Percentiles rank a stretch among this genome's conserved stretches.
Evolutionary conservation across 2,888 invertebrate species (phyloP).

Genomic region (Criorhina ranunculi): DNA sequence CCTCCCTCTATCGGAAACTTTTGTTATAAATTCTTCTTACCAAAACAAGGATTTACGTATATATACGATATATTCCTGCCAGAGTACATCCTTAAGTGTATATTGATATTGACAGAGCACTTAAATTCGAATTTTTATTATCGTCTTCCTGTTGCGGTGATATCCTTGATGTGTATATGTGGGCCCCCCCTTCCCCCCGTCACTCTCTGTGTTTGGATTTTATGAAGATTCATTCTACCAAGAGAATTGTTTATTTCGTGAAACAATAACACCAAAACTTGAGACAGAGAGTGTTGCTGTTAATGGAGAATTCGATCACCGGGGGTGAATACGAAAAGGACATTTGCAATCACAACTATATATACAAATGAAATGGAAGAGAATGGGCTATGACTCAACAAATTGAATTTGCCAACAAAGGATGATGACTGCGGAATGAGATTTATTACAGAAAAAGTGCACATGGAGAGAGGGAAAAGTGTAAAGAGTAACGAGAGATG

Average conservation of each 20-base stretch:
- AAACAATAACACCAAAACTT: slow-evolving; percentile 42
- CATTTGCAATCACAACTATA: slow-evolving; percentile 34
- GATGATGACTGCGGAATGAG: slow-evolving; percentile 46
- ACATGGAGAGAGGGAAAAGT: slow-evolving; percentile 1
- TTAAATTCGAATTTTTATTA: slow-evolving; percentile 73
- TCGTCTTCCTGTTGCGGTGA: slow-evolving; percentile 54
- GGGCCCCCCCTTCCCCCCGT: slow-evolving; percentile 8
- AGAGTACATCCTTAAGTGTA: slow-evolving; percentile 62
- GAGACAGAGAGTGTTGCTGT: slow-evolving; percentile 37
- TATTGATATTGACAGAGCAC: slow-evolving; percentile 75
- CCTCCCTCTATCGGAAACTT: slow-evolving; percentile 24
- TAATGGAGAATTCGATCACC: slow-evolving; percentile 57
- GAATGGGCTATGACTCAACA: slow-evolving; percentile 54
- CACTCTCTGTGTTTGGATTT: not conserved
- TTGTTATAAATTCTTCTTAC: slow-evolving; percentile 48
- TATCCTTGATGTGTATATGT: slow-evolving; percentile 7
- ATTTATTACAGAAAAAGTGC: slow-evolving; percentile 56
- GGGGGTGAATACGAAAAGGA: slow-evolving; percentile 32
- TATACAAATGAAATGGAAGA: too few relatives aligned
- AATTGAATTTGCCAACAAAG: slow-evolving; percentile 67
- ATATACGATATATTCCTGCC: slow-evolving; percentile 32
- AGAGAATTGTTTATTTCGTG: slow-evolving; percentile 24
- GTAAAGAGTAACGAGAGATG: slow-evolving; percentile 39
- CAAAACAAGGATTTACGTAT: slow-evolving; percentile 26
- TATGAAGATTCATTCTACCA: slow-evolving; percentile 21